Evolutionary conservation across 1,140 invertebrate genomes (phyloP).

Genomic region (Zaprionus gabonicus): DNA sequence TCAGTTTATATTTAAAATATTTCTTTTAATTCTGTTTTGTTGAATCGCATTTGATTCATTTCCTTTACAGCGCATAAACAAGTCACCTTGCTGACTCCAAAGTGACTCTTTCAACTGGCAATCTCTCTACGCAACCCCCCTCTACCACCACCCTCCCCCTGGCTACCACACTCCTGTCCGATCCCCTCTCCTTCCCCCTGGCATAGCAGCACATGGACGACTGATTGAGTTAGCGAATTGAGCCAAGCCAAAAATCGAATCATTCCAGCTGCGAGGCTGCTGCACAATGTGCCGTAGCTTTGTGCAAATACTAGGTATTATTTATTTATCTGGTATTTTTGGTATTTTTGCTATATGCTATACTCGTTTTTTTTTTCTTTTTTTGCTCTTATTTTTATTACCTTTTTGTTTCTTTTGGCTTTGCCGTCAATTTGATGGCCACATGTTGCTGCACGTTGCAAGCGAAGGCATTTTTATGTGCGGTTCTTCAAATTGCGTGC

Average conservation of each 20-base stretch:
- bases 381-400: slow-evolving; percentile 2
- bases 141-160: not conserved
- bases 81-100: slow-evolving; percentile 18
- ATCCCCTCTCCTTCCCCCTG: not conserved
- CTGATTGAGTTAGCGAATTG: slow-evolving; percentile 42
- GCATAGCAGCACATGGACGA: slow-evolving; percentile 29
- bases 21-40: no score
- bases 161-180: not conserved
- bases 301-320: slow-evolving; percentile 39
- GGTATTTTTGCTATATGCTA: not conserved
- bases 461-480: slow-evolving; percentile 62
- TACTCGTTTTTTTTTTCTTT: not conserved
- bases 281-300: slow-evolving; percentile 4
- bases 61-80: not conserved
- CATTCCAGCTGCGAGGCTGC: not conserved
- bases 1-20: no score
- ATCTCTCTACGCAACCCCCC: not conserved
- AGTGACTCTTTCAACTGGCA: no score
- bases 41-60: no score
- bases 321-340: slow-evolving; percentile 41
- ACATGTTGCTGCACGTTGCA: slow-evolving; percentile 73
- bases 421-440: slow-evolving; percentile 63
- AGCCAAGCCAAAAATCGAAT: slow-evolving; percentile 30
- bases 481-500: slow-evolving; percentile 50
- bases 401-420: slow-evolving; percentile 8